These are phyloP conservation scores for Spea bombifrons DNA, from an alignment of 2,113 vertebrate species.

Conservation along the genomic window DNA sequence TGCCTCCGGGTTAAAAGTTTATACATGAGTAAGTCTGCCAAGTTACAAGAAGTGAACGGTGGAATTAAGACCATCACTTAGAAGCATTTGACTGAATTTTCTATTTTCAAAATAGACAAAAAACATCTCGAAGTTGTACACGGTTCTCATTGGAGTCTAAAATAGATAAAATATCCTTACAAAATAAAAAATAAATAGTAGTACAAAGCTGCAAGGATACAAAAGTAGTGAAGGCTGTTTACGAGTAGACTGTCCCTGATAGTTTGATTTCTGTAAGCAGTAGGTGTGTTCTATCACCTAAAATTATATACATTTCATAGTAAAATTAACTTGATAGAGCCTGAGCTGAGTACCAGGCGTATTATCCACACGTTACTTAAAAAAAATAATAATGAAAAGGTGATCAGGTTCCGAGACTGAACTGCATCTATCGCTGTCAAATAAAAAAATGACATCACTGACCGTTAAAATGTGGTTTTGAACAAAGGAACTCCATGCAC, in stretches of 20 bases:
- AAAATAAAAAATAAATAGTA: constrained; percentile 72
- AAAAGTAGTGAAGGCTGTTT: constrained; percentile 73
- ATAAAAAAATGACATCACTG: background rate
- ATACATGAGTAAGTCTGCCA: background rate
- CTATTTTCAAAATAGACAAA: constrained; percentile 21
- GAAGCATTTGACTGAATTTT: constrained; percentile 50
- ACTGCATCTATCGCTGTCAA: background rate
- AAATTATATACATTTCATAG: constrained; percentile 61
- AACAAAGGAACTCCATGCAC: background rate
- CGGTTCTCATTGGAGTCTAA: constrained; percentile 2
- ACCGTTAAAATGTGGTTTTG: background rate
- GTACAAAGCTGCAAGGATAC: constrained; percentile 72
- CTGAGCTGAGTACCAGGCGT: constrained; percentile 51
- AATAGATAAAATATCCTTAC: constrained; percentile 34
- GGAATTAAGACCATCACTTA: constrained; percentile 71
- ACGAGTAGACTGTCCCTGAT: constrained; percentile 83
- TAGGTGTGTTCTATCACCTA: constrained; percentile 74
- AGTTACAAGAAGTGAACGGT: constrained; percentile 60
- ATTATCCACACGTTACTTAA: background rate
- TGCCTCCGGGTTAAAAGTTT: constrained; percentile 65
- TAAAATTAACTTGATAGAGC: constrained; percentile 52
- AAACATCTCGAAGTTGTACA: background rate
- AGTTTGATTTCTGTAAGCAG: constrained; percentile 73
- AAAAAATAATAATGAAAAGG: background rate
- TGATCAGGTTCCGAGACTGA: background rate